A percentile compares a stretch with the other conserved stretches of the same genome.
Conservation (phyloP, 2,888 invertebrate species). For the Cerastis leucographa region DNA sequence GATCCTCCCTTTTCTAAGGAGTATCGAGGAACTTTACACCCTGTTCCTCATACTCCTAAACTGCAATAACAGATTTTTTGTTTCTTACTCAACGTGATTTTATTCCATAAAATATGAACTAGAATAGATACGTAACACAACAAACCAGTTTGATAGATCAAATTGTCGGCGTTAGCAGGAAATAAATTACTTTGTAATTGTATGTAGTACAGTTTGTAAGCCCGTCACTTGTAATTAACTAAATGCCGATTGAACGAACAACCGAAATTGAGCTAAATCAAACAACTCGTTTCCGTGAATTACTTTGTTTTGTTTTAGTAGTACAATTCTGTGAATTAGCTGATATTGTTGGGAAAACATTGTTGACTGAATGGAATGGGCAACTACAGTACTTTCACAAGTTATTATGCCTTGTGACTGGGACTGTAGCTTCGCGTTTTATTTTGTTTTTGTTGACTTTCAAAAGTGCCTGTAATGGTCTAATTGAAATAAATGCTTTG, state of each 20-base stretch:
- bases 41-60: too few species aligned
- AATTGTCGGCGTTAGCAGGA: neutral
- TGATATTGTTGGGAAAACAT: neutral
- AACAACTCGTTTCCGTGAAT: constrained; percentile 5
- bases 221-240: constrained; percentile 13
- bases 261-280: neutral
- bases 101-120: neutral
- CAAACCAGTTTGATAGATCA: constrained; percentile 1
- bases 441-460: too few species aligned
- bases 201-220: neutral
- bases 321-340: neutral
- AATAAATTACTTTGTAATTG: constrained; percentile 16
- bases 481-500: too few species aligned
- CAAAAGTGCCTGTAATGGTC: too few species aligned
- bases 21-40: too few species aligned
- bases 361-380: too few species aligned
- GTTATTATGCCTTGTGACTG: too few species aligned
- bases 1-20: too few species aligned
- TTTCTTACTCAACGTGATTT: neutral
- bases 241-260: neutral
- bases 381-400: too few species aligned
- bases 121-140: neutral
- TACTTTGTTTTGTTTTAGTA: neutral
- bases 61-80: neutral
- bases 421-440: too few species aligned